Conservation (phyloP, 2,797 vertebrate species). For the Vespertilio murinus region DNA sequence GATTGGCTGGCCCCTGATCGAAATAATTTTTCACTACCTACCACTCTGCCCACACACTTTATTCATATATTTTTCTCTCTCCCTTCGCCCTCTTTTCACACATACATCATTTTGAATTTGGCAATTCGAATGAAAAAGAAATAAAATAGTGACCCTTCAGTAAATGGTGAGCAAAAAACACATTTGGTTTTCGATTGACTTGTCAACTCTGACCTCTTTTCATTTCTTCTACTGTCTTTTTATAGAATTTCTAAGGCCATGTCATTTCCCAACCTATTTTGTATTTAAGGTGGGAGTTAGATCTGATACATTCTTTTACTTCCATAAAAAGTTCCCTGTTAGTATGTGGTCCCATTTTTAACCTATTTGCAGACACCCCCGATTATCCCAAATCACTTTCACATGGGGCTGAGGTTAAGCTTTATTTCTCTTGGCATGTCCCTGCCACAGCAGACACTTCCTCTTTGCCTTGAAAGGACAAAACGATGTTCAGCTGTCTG, state of each 20-base stretch:
- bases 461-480: conserved; percentile 91
- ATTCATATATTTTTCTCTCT: neutral
- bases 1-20: neutral
- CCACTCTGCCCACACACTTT: neutral
- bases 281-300: conserved; percentile 73
- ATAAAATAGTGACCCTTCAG: neutral
- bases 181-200: neutral
- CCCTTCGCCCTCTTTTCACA: neutral
- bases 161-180: neutral
- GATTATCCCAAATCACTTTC: conserved; percentile 93
- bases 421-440: conserved; percentile 93
- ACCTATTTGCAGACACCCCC: conserved; percentile 84
- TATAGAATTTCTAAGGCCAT: conserved; percentile 16
- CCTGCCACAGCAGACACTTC: conserved; percentile 90
- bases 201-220: neutral
- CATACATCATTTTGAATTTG: neutral
- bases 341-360: conserved; percentile 85
- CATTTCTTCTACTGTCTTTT: neutral
- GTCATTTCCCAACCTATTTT: conserved; percentile 49
- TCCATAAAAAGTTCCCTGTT: conserved; percentile 76
- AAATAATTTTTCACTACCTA: neutral
- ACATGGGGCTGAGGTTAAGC: conserved; percentile 92
- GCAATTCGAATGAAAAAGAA: neutral
- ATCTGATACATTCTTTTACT: conserved; percentile 71
- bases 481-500: conserved; percentile 91